A percentile compares a stretch with the other conserved stretches of the same genome.
These are phyloP conservation scores for Myotis davidii DNA, from an alignment of 2,113 vertebrate species.

Conservation along the genomic window DNA sequence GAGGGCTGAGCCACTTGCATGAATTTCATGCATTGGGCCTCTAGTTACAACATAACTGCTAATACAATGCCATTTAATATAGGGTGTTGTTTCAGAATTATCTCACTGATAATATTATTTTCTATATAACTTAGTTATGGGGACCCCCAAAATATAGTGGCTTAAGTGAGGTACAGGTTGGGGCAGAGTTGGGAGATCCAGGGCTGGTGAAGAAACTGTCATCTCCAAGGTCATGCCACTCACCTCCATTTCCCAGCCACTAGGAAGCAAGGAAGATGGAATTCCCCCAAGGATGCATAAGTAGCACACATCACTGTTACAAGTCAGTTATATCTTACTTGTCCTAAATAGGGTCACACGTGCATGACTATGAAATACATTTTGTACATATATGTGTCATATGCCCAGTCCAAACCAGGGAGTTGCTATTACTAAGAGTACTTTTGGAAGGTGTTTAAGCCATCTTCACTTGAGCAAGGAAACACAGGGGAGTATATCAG, in stretches of 20 bases:
- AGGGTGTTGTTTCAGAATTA: neutral
- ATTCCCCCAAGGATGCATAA: neutral
- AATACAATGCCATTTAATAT: neutral
- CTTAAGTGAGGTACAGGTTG: neutral
- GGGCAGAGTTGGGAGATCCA: neutral
- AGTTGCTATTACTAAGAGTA: neutral
- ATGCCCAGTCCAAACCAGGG: neutral
- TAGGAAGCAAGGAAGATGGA: neutral
- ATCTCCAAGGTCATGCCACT: neutral
- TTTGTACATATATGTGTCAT: neutral
- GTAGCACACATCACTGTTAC: neutral
- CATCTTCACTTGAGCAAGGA: neutral
- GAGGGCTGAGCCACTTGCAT: no score
- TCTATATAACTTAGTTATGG: neutral
- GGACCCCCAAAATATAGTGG: neutral
- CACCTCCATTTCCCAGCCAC: neutral
- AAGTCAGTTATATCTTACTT: neutral
- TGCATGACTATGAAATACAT: neutral
- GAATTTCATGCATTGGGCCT: no score
- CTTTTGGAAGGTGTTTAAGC: neutral
- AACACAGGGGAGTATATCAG: neutral
- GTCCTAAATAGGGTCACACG: neutral
- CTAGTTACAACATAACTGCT: neutral
- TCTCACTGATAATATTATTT: neutral
- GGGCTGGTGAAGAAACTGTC: neutral